phyloP scores from a whole-genome alignment of 1,140 invertebrate species.

The Asobara japonica region DNA sequence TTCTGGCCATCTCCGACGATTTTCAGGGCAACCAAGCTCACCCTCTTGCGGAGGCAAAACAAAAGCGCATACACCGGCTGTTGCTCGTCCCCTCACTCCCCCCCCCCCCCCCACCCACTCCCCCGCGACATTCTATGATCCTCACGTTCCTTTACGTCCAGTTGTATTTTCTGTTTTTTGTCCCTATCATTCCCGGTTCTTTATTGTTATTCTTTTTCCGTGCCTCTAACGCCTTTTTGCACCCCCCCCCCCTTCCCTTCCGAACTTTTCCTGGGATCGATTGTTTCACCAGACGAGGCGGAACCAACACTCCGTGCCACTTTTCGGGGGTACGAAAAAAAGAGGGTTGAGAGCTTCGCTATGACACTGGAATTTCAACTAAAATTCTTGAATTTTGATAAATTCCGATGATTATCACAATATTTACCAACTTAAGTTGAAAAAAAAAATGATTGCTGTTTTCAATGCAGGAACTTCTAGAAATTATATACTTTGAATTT shows the following conservation, averaged over 20 bases:
- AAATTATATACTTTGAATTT: no score
- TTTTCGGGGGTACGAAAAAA: no score
- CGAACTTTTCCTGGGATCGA: not conserved
- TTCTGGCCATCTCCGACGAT: conserved; percentile 37
- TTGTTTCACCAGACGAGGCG: not conserved
- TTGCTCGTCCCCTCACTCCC: conserved; percentile 40
- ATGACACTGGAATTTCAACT: no score
- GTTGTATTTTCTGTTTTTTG: conserved; percentile 4
- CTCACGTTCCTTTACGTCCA: conserved; percentile 2
- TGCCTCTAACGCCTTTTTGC: not conserved
- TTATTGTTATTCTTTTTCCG: conserved; percentile 23
- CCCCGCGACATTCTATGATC: not conserved
- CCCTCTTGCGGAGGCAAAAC: conserved; percentile 53
- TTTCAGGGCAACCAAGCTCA: conserved; percentile 49
- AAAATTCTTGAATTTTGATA: no score
- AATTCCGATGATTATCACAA: no score
- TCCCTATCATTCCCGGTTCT: not conserved
- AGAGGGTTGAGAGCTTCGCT: no score
- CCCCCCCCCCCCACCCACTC: not conserved
- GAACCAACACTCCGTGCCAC: no score
- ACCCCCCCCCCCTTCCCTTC: not conserved
- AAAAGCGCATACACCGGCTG: conserved; percentile 55
- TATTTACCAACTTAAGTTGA: no score
- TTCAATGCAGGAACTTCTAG: no score
- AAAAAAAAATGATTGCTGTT: no score